Evolutionary conservation across 2,888 invertebrate genomes (phyloP).

Genomic region (Scelioninae gen. 1): DNA sequence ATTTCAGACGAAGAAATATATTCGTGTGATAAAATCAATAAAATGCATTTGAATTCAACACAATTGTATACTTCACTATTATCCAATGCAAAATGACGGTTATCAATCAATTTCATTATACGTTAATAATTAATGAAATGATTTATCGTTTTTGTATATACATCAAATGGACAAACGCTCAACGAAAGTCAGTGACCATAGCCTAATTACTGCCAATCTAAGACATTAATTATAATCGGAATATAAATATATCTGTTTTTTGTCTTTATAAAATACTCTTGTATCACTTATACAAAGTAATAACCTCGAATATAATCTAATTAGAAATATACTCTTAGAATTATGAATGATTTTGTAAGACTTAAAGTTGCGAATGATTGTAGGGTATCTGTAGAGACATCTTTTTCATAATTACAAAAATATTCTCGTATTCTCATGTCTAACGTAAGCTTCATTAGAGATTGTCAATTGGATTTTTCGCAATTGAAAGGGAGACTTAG

Average conservation of each 20-base stretch:
- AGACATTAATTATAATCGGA: slow-evolving; percentile 36
- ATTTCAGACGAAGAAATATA: not conserved
- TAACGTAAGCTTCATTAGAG: slow-evolving; percentile 68
- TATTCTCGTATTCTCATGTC: slow-evolving; percentile 55
- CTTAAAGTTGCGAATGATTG: slow-evolving; percentile 62
- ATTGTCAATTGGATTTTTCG: slow-evolving; percentile 66
- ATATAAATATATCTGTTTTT: slow-evolving; percentile 41
- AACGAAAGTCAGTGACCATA: slow-evolving; percentile 21
- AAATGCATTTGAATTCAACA: slow-evolving; percentile 21
- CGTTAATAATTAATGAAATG: not conserved
- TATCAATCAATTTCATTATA: not conserved
- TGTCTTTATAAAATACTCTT: slow-evolving; percentile 44
- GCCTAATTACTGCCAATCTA: slow-evolving; percentile 13
- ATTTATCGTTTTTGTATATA: slow-evolving; percentile 18
- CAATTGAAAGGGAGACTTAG: slow-evolving; percentile 59
- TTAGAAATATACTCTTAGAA: slow-evolving; percentile 50
- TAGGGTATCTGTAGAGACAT: slow-evolving; percentile 46
- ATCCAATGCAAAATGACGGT: not conserved
- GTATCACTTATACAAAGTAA: slow-evolving; percentile 36
- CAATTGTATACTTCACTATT: slow-evolving; percentile 6
- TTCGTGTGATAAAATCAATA: slow-evolving; percentile 6
- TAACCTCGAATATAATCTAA: slow-evolving; percentile 47
- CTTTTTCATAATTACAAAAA: slow-evolving; percentile 65
- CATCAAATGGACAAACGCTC: slow-evolving; percentile 16
- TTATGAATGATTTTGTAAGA: slow-evolving; percentile 37